Percentiles rank a stretch among this genome's conserved stretches.
These are phyloP conservation scores for Eupithecia subfuscata DNA, from an alignment of 2,888 invertebrate species.

Conservation along the genomic window DNA sequence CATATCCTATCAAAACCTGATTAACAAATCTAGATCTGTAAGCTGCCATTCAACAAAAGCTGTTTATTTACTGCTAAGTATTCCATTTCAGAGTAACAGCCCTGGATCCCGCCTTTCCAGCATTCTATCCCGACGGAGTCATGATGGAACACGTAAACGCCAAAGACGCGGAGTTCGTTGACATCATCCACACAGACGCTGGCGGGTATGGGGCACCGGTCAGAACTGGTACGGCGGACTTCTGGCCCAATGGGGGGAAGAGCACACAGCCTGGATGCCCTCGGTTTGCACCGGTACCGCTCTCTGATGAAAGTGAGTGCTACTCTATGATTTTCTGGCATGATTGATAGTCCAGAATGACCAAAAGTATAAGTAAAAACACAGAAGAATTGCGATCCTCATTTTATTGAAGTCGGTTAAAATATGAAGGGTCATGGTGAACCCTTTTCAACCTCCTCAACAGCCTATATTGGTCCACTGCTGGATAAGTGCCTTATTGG, in stretches of 20 bases:
- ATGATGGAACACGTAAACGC: conserved; percentile 79
- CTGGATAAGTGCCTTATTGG: no score
- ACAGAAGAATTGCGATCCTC: no score
- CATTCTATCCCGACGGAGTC: conserved; percentile 81
- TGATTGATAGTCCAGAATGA: background rate
- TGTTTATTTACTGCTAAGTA: background rate
- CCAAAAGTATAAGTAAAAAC: no score
- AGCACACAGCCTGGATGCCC: conserved; percentile 86
- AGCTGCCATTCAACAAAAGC: background rate
- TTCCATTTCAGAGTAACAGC: conserved; percentile 79
- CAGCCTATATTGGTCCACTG: no score
- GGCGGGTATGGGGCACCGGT: conserved; percentile 85
- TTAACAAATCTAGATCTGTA: background rate
- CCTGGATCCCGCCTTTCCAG: conserved; percentile 85
- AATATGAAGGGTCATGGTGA: no score
- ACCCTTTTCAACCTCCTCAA: no score
- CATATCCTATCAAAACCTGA: background rate
- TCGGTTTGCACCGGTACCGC: conserved; percentile 75
- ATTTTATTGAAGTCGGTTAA: no score
- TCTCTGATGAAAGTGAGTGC: conserved; percentile 79
- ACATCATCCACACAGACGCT: conserved; percentile 88
- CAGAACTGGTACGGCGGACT: conserved; percentile 84
- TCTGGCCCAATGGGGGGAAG: conserved; percentile 86
- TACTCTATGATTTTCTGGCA: background rate
- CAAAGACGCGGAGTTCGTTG: conserved; percentile 84